phyloP scores from a whole-genome alignment of 2,888 invertebrate species.

The Drosophila pseudotalamancana region DNA sequence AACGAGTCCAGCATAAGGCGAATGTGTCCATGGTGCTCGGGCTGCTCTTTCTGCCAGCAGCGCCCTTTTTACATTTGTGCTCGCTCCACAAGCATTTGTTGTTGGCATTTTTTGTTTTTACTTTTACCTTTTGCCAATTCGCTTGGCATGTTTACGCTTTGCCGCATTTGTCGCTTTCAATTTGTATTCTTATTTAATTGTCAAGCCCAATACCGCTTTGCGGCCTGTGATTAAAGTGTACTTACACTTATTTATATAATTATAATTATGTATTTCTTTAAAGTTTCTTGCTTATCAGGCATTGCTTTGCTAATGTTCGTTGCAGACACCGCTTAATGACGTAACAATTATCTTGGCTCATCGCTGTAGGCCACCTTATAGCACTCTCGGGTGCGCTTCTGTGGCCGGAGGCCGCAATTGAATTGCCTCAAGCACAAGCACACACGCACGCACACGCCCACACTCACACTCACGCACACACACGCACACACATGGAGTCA shows the following conservation, averaged over 20 bases:
- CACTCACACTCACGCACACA: too few species aligned
- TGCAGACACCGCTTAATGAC: constrained; percentile 70
- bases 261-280: constrained; percentile 34
- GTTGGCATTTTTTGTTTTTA: constrained; percentile 33
- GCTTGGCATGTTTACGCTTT: constrained; percentile 74
- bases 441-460: too few species aligned
- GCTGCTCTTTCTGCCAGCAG: constrained; percentile 29
- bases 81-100: constrained; percentile 39
- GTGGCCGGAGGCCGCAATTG: constrained; percentile 65
- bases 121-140: constrained; percentile 31
- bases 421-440: constrained; percentile 51
- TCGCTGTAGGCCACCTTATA: constrained; percentile 64
- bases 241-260: constrained; percentile 32
- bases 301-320: constrained; percentile 19
- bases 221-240: constrained; percentile 5
- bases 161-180: constrained; percentile 73
- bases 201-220: constrained; percentile 39
- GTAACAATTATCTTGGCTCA: constrained; percentile 76
- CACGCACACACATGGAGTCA: constrained; percentile 9
- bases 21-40: constrained; percentile 11
- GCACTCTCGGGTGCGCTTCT: constrained; percentile 72
- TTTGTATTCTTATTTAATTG: constrained; percentile 73
- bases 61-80: constrained; percentile 52
- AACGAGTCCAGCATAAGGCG: constrained; percentile 14
- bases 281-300: constrained; percentile 22